Base-by-base conservation (phyloP, 2,113 vertebrate species). In the Ceratotherium simum region DNA sequence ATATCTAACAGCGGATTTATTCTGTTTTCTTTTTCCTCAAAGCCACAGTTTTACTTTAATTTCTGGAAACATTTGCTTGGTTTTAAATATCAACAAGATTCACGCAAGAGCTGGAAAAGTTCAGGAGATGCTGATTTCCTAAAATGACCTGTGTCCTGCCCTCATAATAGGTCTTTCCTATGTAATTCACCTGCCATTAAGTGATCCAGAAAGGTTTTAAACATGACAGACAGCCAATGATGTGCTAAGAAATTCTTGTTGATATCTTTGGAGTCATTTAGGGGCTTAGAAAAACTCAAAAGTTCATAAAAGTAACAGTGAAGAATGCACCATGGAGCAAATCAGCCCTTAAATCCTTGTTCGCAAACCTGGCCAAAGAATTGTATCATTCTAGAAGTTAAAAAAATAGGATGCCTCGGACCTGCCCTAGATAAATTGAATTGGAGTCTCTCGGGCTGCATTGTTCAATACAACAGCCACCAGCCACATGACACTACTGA, bases 111-210 rank as follows among this genome's bases (percentile, higher is more conserved):
- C 76, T 88, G 89, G 93, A 64, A 91, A 96, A 88, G 0, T 65
- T 65, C 21, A 5, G 29, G 51, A 16, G 1, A 96, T 70, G 86
- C 75, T 84, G 20, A 92, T 97, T 98, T 97, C 67, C 42, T 98
- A 96, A 96, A 98, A 83, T 89, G 90, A 97, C 84, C 93, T 98
- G 84, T 75, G 65, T 96, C 58, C 87, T 69, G 0, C 91, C 62
- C 86, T 83, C 69, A 0, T 94, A 96, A 97, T 96, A 95, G 78
- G 51, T 91, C 64, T 65, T 97, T 14, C 0, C 97, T 96, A 91
- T 65, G 86, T 93, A 97, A 98, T 97, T 98, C 42, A 86, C 56
- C 96, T 96, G 90, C 48, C 91, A 98, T 96, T 97, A 96, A 98
- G 91, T 96, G 86, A 96, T 89, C 86, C 95, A 94, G 88, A 81